These are phyloP conservation scores for Rhadina sibilatrix DNA, from an alignment of 2,113 vertebrate genomes.

Conservation along the genomic window DNA sequence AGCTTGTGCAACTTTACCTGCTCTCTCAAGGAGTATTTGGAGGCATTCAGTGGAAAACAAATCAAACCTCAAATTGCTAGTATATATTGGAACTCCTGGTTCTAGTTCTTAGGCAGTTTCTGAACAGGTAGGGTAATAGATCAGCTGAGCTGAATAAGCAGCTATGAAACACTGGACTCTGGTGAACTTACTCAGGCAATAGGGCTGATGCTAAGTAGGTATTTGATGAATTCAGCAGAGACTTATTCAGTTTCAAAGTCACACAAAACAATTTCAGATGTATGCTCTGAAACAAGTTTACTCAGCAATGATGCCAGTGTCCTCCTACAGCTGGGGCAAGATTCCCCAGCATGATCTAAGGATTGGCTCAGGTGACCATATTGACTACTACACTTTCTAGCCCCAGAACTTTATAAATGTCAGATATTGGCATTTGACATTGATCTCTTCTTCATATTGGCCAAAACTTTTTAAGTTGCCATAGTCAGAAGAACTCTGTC, in stretches of 20 bases:
- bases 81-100: neutral
- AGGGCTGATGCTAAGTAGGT: neutral
- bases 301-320: neutral
- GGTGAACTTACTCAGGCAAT: neutral
- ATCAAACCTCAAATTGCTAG: neutral
- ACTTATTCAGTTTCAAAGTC: neutral
- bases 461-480: neutral
- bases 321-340: neutral
- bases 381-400: neutral
- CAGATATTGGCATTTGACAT: too few species aligned
- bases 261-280: neutral
- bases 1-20: neutral
- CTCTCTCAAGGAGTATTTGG: neutral
- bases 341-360: neutral
- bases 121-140: neutral
- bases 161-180: neutral
- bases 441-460: neutral
- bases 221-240: neutral
- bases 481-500: neutral
- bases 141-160: neutral
- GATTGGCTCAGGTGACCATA: neutral
- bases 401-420: neutral
- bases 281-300: neutral
- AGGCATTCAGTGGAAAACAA: neutral
- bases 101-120: neutral